Base-by-base conservation (phyloP, 2,797 vertebrate species). In the Podarcis lilfordi region DNA sequence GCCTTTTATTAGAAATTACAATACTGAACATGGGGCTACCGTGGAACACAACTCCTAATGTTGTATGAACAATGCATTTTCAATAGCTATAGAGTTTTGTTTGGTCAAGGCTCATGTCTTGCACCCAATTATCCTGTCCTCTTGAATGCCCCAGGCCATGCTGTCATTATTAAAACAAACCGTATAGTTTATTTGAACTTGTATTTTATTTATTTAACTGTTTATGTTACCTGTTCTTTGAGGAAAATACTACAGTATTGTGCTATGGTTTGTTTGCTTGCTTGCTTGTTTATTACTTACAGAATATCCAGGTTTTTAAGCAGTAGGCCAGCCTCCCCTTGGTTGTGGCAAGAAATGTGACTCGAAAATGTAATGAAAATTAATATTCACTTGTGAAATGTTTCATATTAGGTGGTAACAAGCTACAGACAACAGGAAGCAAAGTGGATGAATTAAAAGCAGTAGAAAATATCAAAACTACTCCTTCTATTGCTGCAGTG, bases 361-460 rank as follows among this genome's bases (percentile, higher is more conserved):
- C 40, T 77, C 90, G 1, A 10, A 0, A 11, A 45, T 85, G 8
- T 2, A 75, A 82, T 59, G 17, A 29, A 91, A 84, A 40, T n/a
- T 86, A 91, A 79, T 29, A 7, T 85, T 92, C 80, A 19, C 1
- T 79, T 0, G 13, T 88, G 80, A 92, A 89, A 55, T 68, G 84
- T 78, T 88, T 88, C 91, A 1, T 89, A 90, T 13, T 96, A 99
- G 98, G 98, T 92, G 98, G 98, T 77, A 99, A 97, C 96, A 99
- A 99, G 87, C 95, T 99, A 50, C 99, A 99, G 94, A 99, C 98
- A 71, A 98, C 99, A 55, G 97, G 94, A 91, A 95, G 90, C 76
- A 99, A 98, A 95, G 87, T 95, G 69, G 99, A 99, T 1, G 99
- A 99, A 84, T 93, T 96, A 88, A 99, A 98, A 97, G 95, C 96